Conservation (phyloP, 2,888 invertebrate genomes). For the Lasiommata megera region DNA sequence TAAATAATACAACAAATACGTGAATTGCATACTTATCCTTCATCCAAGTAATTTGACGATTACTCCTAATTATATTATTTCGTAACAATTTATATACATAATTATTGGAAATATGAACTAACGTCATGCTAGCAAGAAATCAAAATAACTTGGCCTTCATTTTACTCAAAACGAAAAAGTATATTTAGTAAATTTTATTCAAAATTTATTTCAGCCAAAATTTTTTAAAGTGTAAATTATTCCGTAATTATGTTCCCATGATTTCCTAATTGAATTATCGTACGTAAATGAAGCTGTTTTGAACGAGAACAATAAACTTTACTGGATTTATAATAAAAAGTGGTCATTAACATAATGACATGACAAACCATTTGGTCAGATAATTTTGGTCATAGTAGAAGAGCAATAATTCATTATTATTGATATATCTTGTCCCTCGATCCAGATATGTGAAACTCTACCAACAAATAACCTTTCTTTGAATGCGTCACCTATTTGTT, state of each 20-base stretch:
- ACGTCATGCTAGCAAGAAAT: background rate
- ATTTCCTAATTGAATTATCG: background rate
- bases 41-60: background rate
- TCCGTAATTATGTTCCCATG: background rate
- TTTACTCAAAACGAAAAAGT: background rate
- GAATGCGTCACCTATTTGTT: background rate
- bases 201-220: too few relatives aligned
- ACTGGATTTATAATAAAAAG: too few relatives aligned
- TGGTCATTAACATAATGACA: too few relatives aligned
- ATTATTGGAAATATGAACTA: too few relatives aligned
- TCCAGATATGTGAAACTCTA: background rate
- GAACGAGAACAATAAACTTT: too few relatives aligned
- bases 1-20: background rate
- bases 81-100: background rate
- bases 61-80: background rate
- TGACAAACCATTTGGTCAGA: too few relatives aligned
- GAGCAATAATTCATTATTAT: too few relatives aligned
- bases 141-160: background rate
- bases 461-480: too few relatives aligned
- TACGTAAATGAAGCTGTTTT: background rate
- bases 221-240: too few relatives aligned
- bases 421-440: background rate
- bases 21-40: conserved; percentile 17
- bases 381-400: too few relatives aligned
- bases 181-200: too few relatives aligned